phyloP scores from a whole-genome alignment of 2,113 vertebrate genomes.

The Lanius ludovicianus region DNA sequence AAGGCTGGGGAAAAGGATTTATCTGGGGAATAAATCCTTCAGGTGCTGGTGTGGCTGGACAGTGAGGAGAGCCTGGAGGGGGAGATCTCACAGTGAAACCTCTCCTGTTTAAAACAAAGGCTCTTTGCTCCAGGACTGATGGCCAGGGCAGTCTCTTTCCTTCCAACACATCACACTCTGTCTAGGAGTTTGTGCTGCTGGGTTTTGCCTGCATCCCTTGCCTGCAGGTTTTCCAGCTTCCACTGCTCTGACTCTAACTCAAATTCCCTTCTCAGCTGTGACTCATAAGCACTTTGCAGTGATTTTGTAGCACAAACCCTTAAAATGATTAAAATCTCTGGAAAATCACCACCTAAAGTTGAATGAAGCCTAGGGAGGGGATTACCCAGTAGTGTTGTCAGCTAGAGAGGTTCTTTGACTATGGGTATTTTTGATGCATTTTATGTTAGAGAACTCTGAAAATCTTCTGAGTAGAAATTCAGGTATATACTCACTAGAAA shows the following conservation, averaged over 20 bases:
- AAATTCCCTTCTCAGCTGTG: neutral
- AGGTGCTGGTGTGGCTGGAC: neutral
- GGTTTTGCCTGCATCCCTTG: neutral
- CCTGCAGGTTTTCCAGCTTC: neutral
- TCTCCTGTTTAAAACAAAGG: neutral
- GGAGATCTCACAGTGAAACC: neutral
- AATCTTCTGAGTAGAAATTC: neutral
- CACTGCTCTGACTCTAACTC: neutral
- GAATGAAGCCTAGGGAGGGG: neutral
- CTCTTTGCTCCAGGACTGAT: neutral
- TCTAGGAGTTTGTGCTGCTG: neutral
- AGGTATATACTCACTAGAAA: neutral
- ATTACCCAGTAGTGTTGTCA: neutral
- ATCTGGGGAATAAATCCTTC: neutral
- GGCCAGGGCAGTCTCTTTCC: neutral
- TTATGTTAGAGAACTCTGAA: neutral
- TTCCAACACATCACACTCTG: accelerated
- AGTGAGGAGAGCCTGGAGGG: neutral
- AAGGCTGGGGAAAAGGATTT: neutral
- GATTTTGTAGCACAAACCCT: neutral
- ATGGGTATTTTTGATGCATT: neutral
- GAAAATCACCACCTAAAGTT: neutral
- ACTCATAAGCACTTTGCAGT: neutral
- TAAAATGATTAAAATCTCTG: neutral
- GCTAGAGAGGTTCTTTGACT: neutral